Percentiles rank a stretch among this genome's conserved stretches.
Conservation (phyloP, 1,140 invertebrate genomes). For the Lasioglossum baleicum region DNA sequence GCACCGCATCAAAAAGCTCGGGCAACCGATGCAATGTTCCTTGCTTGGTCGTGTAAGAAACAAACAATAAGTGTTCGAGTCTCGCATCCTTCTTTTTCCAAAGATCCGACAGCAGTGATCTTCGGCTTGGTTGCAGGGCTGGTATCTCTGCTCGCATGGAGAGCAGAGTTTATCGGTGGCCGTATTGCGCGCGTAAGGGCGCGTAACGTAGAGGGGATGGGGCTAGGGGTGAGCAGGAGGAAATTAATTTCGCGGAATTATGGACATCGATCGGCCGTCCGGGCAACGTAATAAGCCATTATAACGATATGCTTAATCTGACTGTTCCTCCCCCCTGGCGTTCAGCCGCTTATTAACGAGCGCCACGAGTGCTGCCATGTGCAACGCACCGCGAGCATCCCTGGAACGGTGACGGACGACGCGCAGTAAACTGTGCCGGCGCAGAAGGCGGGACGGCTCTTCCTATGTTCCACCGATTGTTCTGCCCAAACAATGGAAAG, state of each 20-base stretch:
- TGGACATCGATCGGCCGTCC: slow-evolving; percentile 38
- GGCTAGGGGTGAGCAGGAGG: not conserved
- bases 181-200: not conserved
- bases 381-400: slow-evolving; percentile 1
- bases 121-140: slow-evolving; percentile 22
- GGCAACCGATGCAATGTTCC: slow-evolving; percentile 21
- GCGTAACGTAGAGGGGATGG: no score
- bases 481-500: slow-evolving; percentile 57
- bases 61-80: no score
- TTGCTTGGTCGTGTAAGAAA: no score
- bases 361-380: slow-evolving; percentile 24
- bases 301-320: slow-evolving; percentile 65
- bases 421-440: not conserved
- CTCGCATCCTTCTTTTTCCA: no score
- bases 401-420: not conserved
- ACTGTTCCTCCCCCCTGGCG: not conserved
- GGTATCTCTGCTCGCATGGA: slow-evolving; percentile 11
- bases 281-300: slow-evolving; percentile 59
- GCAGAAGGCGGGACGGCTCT: not conserved
- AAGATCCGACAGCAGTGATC: slow-evolving; percentile 11
- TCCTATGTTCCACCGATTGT: slow-evolving; percentile 52
- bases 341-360: slow-evolving; percentile 46
- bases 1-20: slow-evolving; percentile 2
- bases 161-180: slow-evolving; percentile 41
- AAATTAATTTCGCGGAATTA: slow-evolving; percentile 59